A percentile compares a stretch with the other conserved stretches of the same genome.
Evolutionary conservation across 2,113 vertebrate genomes (phyloP).

Genomic region (Bothrops jararaca): DNA sequence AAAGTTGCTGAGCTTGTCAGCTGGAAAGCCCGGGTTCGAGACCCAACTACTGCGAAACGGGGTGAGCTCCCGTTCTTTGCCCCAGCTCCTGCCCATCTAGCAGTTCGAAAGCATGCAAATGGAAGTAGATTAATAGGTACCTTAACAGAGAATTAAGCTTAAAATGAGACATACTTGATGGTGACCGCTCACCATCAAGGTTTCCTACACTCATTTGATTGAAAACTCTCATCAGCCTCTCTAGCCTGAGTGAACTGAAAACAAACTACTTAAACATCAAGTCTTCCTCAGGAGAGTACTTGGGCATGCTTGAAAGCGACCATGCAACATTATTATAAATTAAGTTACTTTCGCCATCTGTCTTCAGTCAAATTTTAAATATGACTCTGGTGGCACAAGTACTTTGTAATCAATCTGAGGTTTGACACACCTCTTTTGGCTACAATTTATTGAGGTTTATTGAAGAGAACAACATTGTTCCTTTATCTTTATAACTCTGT

Average conservation of each 20-base stretch:
- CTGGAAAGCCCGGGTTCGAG: background rate
- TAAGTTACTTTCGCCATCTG: background rate
- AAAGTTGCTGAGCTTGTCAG: background rate
- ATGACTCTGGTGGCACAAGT: background rate
- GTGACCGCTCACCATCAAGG: background rate
- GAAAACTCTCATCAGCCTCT: background rate
- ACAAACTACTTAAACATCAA: background rate
- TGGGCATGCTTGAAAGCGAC: background rate
- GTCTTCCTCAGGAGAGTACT: background rate
- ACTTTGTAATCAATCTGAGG: background rate
- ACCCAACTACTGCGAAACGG: fast-evolving
- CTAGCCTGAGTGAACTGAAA: background rate
- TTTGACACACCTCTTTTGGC: constrained; percentile 1
- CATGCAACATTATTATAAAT: background rate
- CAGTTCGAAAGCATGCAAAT: background rate
- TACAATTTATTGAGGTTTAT: constrained; percentile 16
- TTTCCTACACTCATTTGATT: background rate
- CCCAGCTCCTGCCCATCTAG: background rate
- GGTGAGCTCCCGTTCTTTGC: background rate
- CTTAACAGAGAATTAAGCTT: background rate
- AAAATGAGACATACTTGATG: background rate
- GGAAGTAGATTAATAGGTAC: background rate
- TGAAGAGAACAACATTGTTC: background rate
- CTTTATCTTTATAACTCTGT: background rate
- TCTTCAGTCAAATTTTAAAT: background rate